Percentiles rank a stretch among this genome's conserved stretches.
Evolutionary conservation across 2,888 invertebrate genomes (phyloP).

Genomic region (Eustalomyia histrio): DNA sequence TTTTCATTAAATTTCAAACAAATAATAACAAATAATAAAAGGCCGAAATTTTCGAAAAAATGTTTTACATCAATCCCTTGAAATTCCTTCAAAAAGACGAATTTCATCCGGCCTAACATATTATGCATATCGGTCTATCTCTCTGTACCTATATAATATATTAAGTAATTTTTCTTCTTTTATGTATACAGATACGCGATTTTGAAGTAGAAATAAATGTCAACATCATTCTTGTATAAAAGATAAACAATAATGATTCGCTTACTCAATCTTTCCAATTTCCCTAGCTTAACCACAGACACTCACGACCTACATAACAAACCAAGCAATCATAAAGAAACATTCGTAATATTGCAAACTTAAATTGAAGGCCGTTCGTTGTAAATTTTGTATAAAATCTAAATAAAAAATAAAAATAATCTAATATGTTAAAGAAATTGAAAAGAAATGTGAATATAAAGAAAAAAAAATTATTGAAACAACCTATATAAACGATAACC

Average conservation of each 20-base stretch:
- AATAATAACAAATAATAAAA: too few relatives aligned
- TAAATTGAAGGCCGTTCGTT: conserved; percentile 24
- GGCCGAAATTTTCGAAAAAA: too few relatives aligned
- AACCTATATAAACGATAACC: neutral
- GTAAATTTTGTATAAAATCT: conserved; percentile 25
- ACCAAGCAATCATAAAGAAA: conserved; percentile 32
- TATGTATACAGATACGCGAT: conserved; percentile 28
- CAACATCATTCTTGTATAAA: conserved; percentile 23
- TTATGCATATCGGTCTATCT: too few relatives aligned
- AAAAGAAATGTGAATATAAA: conserved; percentile 6
- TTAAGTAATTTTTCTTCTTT: conserved; percentile 20
- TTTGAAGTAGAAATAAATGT: conserved; percentile 22
- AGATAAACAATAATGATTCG: neutral
- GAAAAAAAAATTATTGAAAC: neutral
- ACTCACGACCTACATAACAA: conserved; percentile 7
- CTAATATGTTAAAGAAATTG: neutral
- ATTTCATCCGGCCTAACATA: too few relatives aligned
- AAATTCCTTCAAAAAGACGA: too few relatives aligned
- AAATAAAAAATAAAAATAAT: conserved; percentile 8
- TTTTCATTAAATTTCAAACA: too few relatives aligned
- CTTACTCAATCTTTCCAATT: neutral
- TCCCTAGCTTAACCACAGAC: neutral
- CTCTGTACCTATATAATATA: neutral
- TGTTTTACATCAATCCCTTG: too few relatives aligned
- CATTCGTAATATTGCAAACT: conserved; percentile 22